Percentiles rank a stretch among this genome's conserved stretches.
These are phyloP conservation scores for Propithecus coquereli DNA, from an alignment of 2,113 vertebrate species.

Conservation along the genomic window DNA sequence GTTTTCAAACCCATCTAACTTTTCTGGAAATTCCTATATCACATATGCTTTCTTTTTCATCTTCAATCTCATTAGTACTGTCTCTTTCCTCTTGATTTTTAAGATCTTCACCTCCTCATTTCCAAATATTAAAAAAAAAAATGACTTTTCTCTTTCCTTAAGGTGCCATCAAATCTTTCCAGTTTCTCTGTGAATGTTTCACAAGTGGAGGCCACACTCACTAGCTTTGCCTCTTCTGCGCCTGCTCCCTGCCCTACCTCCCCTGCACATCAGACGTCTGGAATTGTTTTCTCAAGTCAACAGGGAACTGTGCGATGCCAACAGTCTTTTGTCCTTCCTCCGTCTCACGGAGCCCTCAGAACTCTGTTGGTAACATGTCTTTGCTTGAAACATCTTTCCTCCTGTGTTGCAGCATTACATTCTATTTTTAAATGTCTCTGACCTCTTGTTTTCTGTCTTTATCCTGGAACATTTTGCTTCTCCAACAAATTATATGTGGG, in stretches of 20 bases:
- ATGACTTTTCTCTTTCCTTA: not conserved
- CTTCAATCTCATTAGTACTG: not conserved
- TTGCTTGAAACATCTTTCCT: not conserved
- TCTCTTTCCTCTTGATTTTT: not conserved
- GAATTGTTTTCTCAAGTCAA: not conserved
- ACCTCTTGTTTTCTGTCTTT: not conserved
- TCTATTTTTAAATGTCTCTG: not conserved
- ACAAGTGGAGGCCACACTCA: not conserved
- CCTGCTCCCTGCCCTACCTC: not conserved
- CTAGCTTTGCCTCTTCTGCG: not conserved
- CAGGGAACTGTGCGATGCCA: fast-evolving
- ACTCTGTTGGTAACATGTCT: not conserved
- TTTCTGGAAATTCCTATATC: not conserved
- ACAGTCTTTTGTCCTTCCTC: not conserved
- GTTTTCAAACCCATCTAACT: not conserved
- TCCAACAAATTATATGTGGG: not conserved
- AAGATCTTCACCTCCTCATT: not conserved
- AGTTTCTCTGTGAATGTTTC: not conserved
- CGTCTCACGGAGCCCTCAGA: not conserved
- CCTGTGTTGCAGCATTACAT: not conserved
- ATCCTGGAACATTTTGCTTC: not conserved
- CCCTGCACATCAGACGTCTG: not conserved
- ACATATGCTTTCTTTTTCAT: not conserved
- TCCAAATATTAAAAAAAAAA: not conserved
- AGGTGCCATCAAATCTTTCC: not conserved